Evolutionary conservation across 2,797 vertebrate species (phyloP).

Genomic region (Muscicapa comitata): DNA sequence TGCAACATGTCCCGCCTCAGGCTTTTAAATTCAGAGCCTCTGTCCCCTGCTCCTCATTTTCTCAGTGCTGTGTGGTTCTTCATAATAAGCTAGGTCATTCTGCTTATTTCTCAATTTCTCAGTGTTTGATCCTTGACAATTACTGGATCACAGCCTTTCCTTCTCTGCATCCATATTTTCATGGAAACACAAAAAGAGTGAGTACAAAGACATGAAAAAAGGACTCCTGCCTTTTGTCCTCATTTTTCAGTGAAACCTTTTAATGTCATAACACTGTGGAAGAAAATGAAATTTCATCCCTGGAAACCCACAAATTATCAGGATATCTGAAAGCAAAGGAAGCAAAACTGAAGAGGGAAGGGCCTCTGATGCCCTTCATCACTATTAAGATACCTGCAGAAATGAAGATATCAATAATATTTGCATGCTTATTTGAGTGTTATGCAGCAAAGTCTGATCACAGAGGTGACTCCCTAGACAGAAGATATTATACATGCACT

Average conservation of each 20-base stretch:
- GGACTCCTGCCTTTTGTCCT: background rate
- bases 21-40: background rate
- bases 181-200: background rate
- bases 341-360: accelerated
- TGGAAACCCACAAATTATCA: background rate
- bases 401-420: background rate
- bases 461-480: background rate
- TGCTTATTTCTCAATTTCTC: background rate
- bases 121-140: background rate
- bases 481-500: background rate
- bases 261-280: accelerated
- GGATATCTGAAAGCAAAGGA: background rate
- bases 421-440: background rate
- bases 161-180: background rate
- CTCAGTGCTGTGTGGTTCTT: background rate
- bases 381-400: background rate
- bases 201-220: background rate
- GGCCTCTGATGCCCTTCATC: background rate
- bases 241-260: background rate
- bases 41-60: background rate
- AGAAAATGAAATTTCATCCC: background rate
- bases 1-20: background rate
- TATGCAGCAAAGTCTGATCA: background rate
- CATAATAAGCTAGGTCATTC: background rate
- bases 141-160: background rate